Evolutionary conservation across 2,113 vertebrate species (phyloP), one percentile per base, ranked within the genome.

Genomic region (Aspidoscelis tigris): DNA sequence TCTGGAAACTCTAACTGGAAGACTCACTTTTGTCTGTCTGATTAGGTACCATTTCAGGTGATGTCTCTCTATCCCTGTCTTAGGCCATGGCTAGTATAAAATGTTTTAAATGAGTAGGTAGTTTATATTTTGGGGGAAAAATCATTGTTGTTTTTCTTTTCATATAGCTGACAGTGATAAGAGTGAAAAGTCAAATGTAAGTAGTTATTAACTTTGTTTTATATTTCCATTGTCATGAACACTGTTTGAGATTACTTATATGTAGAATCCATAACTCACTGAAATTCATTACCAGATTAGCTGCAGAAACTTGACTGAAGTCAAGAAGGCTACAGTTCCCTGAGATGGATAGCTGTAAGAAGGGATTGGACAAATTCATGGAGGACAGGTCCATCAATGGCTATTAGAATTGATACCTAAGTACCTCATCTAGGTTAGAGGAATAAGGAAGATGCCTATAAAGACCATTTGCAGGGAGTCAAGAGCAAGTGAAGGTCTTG

Each of bases 111-210:
- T 61, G 22, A 58, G 41, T 47, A 11, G 22, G 26, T 4, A 88
- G 78, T 75, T 66, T 21, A 55, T 68, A 0, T 43, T 74, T 33
- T 58, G 64, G 24, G 4, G 20, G 71, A 12, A 53, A 90, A 68
- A 88, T 43, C 66, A 41, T 90, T 61, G 55, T 90, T 78, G 89
- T 86, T 84, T 50, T 65, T 83, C 86, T 80, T 86, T 89, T 80
- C 91, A 39, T 84, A n/a, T 90, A 96, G 96, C 86, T 33, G 93
- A 94, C 82, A 90, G 90, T 89, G 91, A 93, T 47, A 91, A 84
- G 85, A 91, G 87, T 88, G 95, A 96, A 80, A 95, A 95, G 88
- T 94, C 96, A 71, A 94, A 96, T 12, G 95, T 91, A 80, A 95
- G 93, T 89, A 95, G 10, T 6, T 77, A 81, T 78, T 90, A 14